Percentiles rank a stretch among this genome's conserved stretches.
phyloP scores from a whole-genome alignment of 2,797 vertebrate species.

The Hapalemur alaotrensis region DNA sequence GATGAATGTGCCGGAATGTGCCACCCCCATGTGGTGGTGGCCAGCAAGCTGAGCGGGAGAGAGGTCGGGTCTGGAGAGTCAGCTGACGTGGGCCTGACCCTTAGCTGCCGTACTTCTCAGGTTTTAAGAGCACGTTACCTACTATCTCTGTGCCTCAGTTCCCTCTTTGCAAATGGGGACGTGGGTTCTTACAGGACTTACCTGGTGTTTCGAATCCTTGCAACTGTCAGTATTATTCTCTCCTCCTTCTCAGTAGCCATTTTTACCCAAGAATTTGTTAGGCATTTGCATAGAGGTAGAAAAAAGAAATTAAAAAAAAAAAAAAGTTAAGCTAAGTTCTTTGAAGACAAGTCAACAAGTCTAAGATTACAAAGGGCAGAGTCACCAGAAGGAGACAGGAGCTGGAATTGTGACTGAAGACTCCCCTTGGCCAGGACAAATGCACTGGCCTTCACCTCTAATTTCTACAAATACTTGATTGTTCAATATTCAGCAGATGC shows the following conservation, averaged over 20 bases:
- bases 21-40: background rate
- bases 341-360: background rate
- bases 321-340: too few relatives aligned
- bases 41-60: background rate
- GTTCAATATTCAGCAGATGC: background rate
- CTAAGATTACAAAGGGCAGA: background rate
- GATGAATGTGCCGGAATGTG: background rate
- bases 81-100: background rate
- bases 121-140: background rate
- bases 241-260: background rate
- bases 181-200: background rate
- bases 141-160: background rate
- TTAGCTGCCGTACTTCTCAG: too few relatives aligned
- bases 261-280: background rate
- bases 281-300: background rate
- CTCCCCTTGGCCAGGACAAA: slow-evolving; percentile 8
- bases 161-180: background rate
- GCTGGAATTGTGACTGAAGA: background rate
- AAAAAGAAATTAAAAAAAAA: background rate
- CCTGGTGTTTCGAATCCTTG: background rate
- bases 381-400: background rate
- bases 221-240: background rate
- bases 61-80: fast-evolving
- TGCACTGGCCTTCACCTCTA: background rate
- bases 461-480: slow-evolving; percentile 7